Conservation (phyloP, 2,888 invertebrate species). For the Eupithecia subumbrata region DNA sequence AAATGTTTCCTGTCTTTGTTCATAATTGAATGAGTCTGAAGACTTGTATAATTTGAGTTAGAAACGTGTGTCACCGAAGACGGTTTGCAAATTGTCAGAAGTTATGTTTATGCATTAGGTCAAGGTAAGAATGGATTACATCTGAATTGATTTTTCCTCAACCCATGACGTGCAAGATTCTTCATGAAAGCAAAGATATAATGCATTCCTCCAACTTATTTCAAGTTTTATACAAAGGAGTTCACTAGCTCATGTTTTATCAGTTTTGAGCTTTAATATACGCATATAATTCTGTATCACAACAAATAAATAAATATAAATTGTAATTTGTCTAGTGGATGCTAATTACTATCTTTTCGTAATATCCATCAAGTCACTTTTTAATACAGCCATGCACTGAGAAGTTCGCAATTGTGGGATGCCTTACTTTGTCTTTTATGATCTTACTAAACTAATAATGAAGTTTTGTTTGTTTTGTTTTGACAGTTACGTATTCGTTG, state of each 20-base stretch:
- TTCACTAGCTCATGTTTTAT: too few relatives aligned
- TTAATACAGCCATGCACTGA: too few relatives aligned
- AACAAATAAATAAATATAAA: neutral
- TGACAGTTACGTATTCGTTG: too few relatives aligned
- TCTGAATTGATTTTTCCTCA: neutral
- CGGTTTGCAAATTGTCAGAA: constrained; percentile 28
- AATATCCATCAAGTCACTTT: too few relatives aligned
- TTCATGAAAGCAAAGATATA: neutral
- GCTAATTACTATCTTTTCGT: neutral
- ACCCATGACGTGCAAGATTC: neutral
- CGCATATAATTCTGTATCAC: too few relatives aligned
- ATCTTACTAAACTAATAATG: too few relatives aligned
- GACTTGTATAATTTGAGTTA: constrained; percentile 8
- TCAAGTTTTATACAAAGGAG: too few relatives aligned
- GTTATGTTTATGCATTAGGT: constrained; percentile 21
- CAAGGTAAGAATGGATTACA: constrained; percentile 22
- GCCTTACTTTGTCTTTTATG: too few relatives aligned
- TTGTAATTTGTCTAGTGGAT: neutral
- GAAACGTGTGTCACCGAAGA: constrained; percentile 29
- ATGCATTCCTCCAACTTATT: too few relatives aligned
- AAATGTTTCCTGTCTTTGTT: constrained; percentile 45
- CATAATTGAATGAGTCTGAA: constrained; percentile 12
- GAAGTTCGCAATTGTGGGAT: too few relatives aligned
- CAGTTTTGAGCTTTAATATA: too few relatives aligned
- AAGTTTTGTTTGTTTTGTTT: too few relatives aligned